A percentile compares a stretch with the other conserved stretches of the same genome.
phyloP scores from a whole-genome alignment of 2,797 vertebrate genomes.

The Sebastes goodei region DNA sequence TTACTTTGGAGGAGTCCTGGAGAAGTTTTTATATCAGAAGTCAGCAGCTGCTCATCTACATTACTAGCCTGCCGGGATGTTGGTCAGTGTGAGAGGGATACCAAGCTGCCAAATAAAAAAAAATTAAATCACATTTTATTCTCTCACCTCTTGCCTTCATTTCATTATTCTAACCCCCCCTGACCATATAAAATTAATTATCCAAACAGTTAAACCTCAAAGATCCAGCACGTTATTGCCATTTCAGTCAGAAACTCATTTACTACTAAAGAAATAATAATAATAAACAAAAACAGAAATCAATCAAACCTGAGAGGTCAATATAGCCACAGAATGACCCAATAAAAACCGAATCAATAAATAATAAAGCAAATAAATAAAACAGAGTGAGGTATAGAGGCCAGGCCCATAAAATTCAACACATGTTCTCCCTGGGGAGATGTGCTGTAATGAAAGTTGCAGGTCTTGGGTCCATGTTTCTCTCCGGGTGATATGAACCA shows the following conservation, averaged over 20 bases:
- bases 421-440: conserved; percentile 12
- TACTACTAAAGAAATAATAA: not conserved
- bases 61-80: conserved; percentile 6
- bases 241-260: conserved; percentile 5
- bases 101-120: conserved; percentile 12
- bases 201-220: conserved; percentile 17
- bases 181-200: conserved; percentile 13
- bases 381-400: not conserved
- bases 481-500: conserved; percentile 17
- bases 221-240: not conserved
- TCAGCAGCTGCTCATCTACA: conserved; percentile 12
- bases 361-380: conserved; percentile 53
- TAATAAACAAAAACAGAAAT: not conserved
- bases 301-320: not conserved
- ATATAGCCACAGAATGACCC: conserved; percentile 9
- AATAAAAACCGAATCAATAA: conserved; percentile 44
- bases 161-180: not conserved
- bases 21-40: not conserved
- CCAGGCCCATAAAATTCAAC: conserved; percentile 12
- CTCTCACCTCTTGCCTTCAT: conserved; percentile 8
- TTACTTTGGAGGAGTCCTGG: not conserved
- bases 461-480: conserved; percentile 23
- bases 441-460: conserved; percentile 45
- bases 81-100: not conserved
- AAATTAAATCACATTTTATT: not conserved